Base-by-base conservation (phyloP, 2,113 vertebrate genomes). In the Micronycteris hirsuta region DNA sequence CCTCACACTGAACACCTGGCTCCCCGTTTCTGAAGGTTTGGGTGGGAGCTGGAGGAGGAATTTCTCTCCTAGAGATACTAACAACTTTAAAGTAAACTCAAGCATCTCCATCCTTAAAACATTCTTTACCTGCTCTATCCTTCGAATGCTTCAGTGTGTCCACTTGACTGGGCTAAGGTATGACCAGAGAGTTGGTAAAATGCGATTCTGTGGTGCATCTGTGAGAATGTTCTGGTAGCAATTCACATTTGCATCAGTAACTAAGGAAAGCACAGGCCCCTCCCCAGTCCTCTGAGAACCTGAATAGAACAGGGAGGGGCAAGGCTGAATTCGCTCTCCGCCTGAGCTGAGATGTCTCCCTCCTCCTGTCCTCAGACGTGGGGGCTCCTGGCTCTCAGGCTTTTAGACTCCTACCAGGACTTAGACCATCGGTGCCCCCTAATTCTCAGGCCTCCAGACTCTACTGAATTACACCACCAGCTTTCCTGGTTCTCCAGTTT, bases 361-460 rank as follows among this genome's bases (percentile, higher is more conserved):
- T 38, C 43, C 45, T 65, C 22, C 13, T 3, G 12, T 28, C 43
- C 11, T 84, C 17, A 14, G 78, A 24, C 16, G 1, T 24, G 24
- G 45, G 33, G 54, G 31, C 19, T 76, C 19, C 19, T 16, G 24
- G 12, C 52, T 90, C 47, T 28, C 4, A 14, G 10, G 70, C 68
- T 47, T 28, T 58, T 19, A 14, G 22, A 47, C 52, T 38, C 67
- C 28, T 24, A 41, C 47, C 6, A 19, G 49, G 31, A 38, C 65
- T 45, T 5, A 1, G 0, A 26, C 89, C 76, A 17, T 19, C 7
- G 2, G 15, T 2, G 7, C 8, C 22, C 41, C 54, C n/a, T 0
- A 11, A n/a, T 28, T 67, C 83, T 31, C 73, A 58, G 91, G 61
- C 73, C 38, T 45, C n/a, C 13, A n/a, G 89, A 31, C 45, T 41